Evolutionary conservation across 2,888 invertebrate genomes (phyloP).

Genomic region (Leptopilina syphax): DNA sequence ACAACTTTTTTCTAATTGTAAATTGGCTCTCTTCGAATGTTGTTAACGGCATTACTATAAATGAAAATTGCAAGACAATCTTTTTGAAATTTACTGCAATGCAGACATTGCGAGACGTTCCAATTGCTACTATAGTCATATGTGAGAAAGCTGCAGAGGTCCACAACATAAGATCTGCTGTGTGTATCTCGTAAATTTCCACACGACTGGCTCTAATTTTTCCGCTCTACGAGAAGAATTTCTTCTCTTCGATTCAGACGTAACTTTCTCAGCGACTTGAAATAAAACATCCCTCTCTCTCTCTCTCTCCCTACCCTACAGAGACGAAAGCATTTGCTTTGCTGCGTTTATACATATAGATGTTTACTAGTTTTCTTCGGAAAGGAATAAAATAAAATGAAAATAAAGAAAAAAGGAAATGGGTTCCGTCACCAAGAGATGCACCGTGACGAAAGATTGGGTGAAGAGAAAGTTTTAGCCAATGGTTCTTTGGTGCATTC

Average conservation of each 20-base stretch:
- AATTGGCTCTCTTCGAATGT: neutral
- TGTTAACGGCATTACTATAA: neutral
- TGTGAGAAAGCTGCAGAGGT: conserved; percentile 22
- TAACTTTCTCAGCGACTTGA: conserved; percentile 32
- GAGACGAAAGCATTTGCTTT: conserved; percentile 20
- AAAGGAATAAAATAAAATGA: neutral
- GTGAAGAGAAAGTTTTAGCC: conserved; percentile 16
- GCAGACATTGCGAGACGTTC: conserved; percentile 14
- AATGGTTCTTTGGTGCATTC: conserved; percentile 25
- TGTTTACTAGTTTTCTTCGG: neutral
- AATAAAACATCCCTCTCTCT: conserved; percentile 22
- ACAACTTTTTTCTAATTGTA: too few relatives aligned
- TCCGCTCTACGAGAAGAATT: conserved; percentile 30
- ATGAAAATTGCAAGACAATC: conserved; percentile 1
- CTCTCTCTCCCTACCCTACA: too few relatives aligned
- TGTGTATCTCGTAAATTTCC: conserved; percentile 38
- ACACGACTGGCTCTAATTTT: conserved; percentile 35
- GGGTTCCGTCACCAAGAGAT: conserved; percentile 17
- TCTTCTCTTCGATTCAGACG: conserved; percentile 32
- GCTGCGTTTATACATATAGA: conserved; percentile 16
- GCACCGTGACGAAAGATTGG: conserved; percentile 20
- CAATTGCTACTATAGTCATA: conserved; percentile 20
- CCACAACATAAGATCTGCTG: conserved; percentile 24
- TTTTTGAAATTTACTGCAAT: conserved; percentile 22
- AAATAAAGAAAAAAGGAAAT: neutral